Evolutionary conservation across 1,140 invertebrate species (phyloP).

Genomic region (Zaprionus nigranus): DNA sequence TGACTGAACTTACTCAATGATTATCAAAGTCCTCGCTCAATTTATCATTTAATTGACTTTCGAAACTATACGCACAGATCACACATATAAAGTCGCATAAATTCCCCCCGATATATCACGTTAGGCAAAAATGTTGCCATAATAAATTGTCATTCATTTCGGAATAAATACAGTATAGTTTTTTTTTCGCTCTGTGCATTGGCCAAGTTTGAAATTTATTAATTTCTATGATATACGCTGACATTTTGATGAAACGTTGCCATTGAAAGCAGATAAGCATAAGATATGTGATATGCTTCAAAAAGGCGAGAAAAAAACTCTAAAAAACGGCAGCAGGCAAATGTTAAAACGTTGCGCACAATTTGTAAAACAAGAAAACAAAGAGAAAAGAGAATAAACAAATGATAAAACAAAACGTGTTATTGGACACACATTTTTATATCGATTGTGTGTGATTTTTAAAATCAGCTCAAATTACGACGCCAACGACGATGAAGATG

Average conservation of each 20-base stretch:
- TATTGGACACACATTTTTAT: slow-evolving; percentile 43
- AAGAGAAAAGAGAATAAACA: slow-evolving; percentile 34
- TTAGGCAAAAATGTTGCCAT: slow-evolving; percentile 47
- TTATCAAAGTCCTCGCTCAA: neutral
- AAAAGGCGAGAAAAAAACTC: slow-evolving; percentile 22
- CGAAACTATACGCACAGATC: slow-evolving; percentile 4
- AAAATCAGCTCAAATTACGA: slow-evolving; percentile 64
- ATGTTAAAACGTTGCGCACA: slow-evolving; percentile 47
- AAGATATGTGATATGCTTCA: slow-evolving; percentile 61
- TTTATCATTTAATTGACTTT: slow-evolving; percentile 12
- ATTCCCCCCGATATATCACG: slow-evolving; percentile 30
- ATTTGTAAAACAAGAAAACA: slow-evolving; percentile 70
- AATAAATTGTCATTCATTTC: slow-evolving; percentile 65
- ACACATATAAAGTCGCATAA: slow-evolving; percentile 38
- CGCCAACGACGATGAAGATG: neutral
- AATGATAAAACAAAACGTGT: slow-evolving; percentile 62
- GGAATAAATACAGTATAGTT: slow-evolving; percentile 24
- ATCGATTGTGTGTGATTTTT: slow-evolving; percentile 22
- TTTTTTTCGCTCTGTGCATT: slow-evolving; percentile 43
- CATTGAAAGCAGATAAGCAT: slow-evolving; percentile 78
- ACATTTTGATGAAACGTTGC: slow-evolving; percentile 81
- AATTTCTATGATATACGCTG: slow-evolving; percentile 80
- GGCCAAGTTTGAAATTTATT: slow-evolving; percentile 71
- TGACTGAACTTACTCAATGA: neutral
- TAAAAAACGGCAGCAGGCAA: slow-evolving; percentile 50